phyloP scores from a whole-genome alignment of 2,888 invertebrate species.

The Sialis fuliginosa region DNA sequence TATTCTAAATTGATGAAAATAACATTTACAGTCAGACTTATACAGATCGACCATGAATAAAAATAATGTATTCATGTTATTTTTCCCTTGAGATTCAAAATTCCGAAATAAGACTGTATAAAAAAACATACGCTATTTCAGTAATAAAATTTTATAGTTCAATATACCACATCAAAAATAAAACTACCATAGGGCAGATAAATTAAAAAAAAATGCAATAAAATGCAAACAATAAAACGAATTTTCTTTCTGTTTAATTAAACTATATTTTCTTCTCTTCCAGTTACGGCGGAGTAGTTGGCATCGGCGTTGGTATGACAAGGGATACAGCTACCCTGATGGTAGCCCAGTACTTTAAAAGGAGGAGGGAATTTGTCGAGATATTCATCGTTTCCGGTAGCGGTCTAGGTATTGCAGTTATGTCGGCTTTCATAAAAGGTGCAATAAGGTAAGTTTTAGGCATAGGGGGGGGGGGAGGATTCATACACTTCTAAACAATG shows the following conservation, averaged over 20 bases:
- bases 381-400: slow-evolving; percentile 76
- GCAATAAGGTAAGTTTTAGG: slow-evolving; percentile 42
- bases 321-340: slow-evolving; percentile 74
- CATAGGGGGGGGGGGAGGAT: too few species aligned
- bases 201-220: background rate
- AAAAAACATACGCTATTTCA: too few species aligned
- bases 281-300: slow-evolving; percentile 61
- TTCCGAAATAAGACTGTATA: too few species aligned
- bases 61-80: too few species aligned
- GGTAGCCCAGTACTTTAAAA: slow-evolving; percentile 82
- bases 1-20: too few species aligned
- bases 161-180: background rate
- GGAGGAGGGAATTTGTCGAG: slow-evolving; percentile 68
- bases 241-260: background rate
- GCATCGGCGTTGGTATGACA: slow-evolving; percentile 71
- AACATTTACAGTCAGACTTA: too few species aligned
- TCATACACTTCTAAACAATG: too few species aligned
- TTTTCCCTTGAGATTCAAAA: too few species aligned
- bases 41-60: too few species aligned
- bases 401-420: slow-evolving; percentile 66
- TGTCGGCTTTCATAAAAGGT: slow-evolving; percentile 66
- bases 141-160: background rate
- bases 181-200: background rate
- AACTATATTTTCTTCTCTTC: slow-evolving; percentile 22
- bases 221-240: background rate